Base-by-base conservation (phyloP, 2,113 vertebrate species). In the Hepsetus odoe region DNA sequence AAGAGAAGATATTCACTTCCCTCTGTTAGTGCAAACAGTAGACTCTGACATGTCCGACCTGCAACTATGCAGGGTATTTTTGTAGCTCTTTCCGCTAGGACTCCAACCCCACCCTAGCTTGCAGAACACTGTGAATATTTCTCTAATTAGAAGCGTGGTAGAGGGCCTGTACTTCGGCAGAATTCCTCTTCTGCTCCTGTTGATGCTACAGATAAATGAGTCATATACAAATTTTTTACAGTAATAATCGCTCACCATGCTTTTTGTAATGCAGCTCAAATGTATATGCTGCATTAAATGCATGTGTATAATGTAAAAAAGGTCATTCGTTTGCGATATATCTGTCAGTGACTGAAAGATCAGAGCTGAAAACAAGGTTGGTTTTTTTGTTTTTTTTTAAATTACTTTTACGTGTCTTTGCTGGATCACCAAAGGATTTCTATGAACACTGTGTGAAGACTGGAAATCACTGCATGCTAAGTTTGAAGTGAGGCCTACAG, bases 21-120 rank as follows among this genome's bases (percentile, higher is more conserved):
- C 80, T n/a, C 77, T 76, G 72, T 67, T 84, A 78, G 87, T 84
- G n/a, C n/a, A n/a, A 83, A 70, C 62, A 77, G 74, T 71, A 84
- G 68, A 71, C 79, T 72, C 82, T 83, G 80, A 81, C 85, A 84
- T 87, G 86, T 82, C 86, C 85, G n/a, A 74, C 22, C 44, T 69
- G 73, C 69, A 76, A 86, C 76, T 72, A 77, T 80, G 74, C 72
- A 80, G 82, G 86, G 88, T 93, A 94, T 94, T 93, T n/a, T n/a
- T 85, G 85, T 91, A 86, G 14, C 38, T 71, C 83, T 85, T 79
- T 86, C 65, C 85, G 72, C n/a, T 62, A 64, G 72, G 80, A 80
- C 80, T 51, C 40, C 5, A 33, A 55, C 68, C 77, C 74, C 61
- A 77, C 65, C 71, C 70, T 33, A 61, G 40, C 77, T 53, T 65